These are phyloP conservation scores for Tenthredo notha DNA, from an alignment of 2,888 invertebrate species.

Conservation along the genomic window DNA sequence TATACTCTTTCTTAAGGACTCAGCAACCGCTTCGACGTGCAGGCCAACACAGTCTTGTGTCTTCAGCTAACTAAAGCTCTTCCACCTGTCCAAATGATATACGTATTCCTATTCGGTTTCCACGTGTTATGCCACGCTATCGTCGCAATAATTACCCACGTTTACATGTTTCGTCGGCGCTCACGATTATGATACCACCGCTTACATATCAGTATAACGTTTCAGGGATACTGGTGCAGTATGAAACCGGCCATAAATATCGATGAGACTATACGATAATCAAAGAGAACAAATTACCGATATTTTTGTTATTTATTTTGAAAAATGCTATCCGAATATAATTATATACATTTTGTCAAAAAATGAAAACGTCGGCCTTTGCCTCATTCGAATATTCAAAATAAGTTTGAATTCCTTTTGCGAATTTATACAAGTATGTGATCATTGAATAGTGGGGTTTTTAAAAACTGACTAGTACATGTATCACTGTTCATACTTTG, in stretches of 20 bases:
- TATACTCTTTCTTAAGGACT: constrained; percentile 15
- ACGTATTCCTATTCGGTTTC: constrained; percentile 71
- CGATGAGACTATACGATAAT: neutral
- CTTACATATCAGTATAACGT: constrained; percentile 57
- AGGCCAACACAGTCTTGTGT: constrained; percentile 34
- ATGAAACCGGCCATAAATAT: constrained; percentile 17
- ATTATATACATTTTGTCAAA: neutral
- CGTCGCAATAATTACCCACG: constrained; percentile 70
- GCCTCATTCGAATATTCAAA: neutral
- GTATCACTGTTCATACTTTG: neutral
- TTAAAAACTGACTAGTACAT: too few species aligned
- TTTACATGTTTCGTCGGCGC: constrained; percentile 64
- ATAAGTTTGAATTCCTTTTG: neutral
- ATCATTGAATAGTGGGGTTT: neutral
- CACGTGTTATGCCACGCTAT: constrained; percentile 63
- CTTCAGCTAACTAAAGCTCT: constrained; percentile 56
- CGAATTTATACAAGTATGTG: neutral
- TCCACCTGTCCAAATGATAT: constrained; percentile 74
- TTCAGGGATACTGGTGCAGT: constrained; percentile 57
- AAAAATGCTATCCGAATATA: neutral
- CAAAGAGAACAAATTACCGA: neutral
- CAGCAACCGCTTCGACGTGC: constrained; percentile 38
- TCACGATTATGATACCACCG: constrained; percentile 60
- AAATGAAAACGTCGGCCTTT: neutral
- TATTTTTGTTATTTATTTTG: neutral